phyloP scores from a whole-genome alignment of 2,888 invertebrate species.

The Petrolisthes cinctipes region DNA sequence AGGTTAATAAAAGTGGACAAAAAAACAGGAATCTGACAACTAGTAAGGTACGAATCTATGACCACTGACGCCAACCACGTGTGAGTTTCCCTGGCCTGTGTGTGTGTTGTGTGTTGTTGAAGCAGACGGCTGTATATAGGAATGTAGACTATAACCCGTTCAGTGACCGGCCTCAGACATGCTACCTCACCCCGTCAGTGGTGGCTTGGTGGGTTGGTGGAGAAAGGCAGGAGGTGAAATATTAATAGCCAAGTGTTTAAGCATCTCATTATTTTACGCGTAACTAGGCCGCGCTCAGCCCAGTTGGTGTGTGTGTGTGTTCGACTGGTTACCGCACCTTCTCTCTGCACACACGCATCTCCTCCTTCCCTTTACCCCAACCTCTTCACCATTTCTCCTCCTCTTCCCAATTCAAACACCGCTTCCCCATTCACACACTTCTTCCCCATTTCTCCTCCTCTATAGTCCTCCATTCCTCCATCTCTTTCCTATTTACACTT shows the following conservation, averaged over 20 bases:
- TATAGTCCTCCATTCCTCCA: no score
- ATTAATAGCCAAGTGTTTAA: constrained; percentile 1
- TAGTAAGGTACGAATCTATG: no score
- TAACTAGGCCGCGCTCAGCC: constrained; percentile 15
- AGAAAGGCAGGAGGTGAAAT: not conserved
- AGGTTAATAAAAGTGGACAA: no score
- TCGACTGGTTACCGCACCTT: not conserved
- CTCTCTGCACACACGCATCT: not conserved
- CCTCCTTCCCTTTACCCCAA: not conserved
- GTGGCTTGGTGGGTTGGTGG: not conserved
- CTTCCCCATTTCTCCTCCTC: no score
- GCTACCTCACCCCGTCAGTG: not conserved
- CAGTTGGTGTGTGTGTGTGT: no score
- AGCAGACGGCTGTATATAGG: not conserved
- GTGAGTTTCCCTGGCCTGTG: no score
- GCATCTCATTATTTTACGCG: constrained; percentile 11
- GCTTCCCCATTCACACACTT: no score
- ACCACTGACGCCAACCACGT: no score
- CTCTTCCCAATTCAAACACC: no score
- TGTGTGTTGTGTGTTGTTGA: no score
- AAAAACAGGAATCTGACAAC: no score
- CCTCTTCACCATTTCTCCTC: not conserved
- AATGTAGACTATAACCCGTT: not conserved
- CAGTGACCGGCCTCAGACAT: not conserved
- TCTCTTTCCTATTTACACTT: not conserved